A percentile compares a stretch with the other conserved stretches of the same genome.
Evolutionary conservation across 2,797 vertebrate genomes (phyloP).

Genomic region (Poeciliopsis turneri): DNA sequence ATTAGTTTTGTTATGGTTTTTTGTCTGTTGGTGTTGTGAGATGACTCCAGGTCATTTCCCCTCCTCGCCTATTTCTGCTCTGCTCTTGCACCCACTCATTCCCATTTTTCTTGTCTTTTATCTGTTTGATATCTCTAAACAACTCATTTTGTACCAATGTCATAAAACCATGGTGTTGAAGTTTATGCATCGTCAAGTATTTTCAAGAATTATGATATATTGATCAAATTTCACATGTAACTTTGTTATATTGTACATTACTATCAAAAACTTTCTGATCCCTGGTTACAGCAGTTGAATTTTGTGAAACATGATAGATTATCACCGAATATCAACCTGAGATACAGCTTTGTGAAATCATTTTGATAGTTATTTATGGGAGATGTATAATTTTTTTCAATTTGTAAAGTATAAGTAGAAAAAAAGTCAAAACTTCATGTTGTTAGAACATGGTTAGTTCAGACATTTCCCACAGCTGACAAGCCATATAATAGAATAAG

Average conservation of each 20-base stretch:
- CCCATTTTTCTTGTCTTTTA: neutral
- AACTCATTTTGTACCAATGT: neutral
- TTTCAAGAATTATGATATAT: neutral
- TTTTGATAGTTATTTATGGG: neutral
- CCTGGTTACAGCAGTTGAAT: neutral
- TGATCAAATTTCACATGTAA: neutral
- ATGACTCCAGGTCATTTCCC: neutral
- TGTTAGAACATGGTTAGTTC: neutral
- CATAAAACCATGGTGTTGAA: neutral
- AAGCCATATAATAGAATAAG: neutral
- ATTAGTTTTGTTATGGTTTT: neutral
- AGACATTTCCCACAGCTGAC: neutral
- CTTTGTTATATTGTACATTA: neutral
- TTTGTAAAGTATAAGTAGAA: neutral
- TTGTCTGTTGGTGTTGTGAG: neutral
- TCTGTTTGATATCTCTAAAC: neutral
- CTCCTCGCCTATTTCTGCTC: neutral
- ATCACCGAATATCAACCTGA: neutral
- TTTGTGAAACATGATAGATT: neutral
- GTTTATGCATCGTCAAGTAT: neutral
- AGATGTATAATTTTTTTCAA: neutral
- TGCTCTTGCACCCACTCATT: neutral
- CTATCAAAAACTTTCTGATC: neutral
- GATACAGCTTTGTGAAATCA: neutral
- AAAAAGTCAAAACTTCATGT: neutral